Evolutionary conservation across 1,140 invertebrate species (phyloP), one percentile per base, ranked within the genome.

Genomic region (Cherax quadricarinatus): DNA sequence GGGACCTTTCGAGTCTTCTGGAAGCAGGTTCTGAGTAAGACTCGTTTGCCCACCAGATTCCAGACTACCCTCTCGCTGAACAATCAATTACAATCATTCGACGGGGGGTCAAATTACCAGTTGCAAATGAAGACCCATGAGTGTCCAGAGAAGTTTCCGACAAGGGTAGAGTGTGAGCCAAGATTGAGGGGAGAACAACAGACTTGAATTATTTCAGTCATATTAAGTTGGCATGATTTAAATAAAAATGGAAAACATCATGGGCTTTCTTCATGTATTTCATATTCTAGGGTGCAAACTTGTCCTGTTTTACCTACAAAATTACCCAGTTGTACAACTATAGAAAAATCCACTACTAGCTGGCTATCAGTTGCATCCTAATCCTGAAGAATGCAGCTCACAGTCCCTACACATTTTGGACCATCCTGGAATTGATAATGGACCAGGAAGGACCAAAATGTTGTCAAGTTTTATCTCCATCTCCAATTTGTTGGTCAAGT

Each of bases 21-120:
- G 93, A 41, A 93, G 90, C 41, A 93, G 91, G 73, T 93, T 93
- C 79, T 93, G 93, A 82, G 93, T 93, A 86, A 93, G 93, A 88
- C 93, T 93, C 41, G 91, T 92, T 84, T 92, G 92, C 82, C 93
- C 93, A 48, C 88, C 92, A 60, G 91, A 82, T 73, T 93, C 93
- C 88, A 93, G 82, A 73, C 86, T 91, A 66, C 93, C 93, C 84
- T 91, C 93, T 85, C 93, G 87, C 92, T 93, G 88, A 79, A 82
- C 66, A 88, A 48, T 80, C 86, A 89, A 85, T n/a, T 85, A 79
- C 41, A 49, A 66, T 84, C 73, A 62, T 89, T 70, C 49, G 60
- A 51, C 24, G 49, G n/a, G 53, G 30, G 60, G 30, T 80, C 75
- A 93, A 89, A 62, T 18, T 78, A 86, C 66, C 78, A 75, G 14